A percentile compares a stretch with the other conserved stretches of the same genome.
Evolutionary conservation across 2,888 invertebrate genomes (phyloP).

Genomic region (Hypercompe scribonia): DNA sequence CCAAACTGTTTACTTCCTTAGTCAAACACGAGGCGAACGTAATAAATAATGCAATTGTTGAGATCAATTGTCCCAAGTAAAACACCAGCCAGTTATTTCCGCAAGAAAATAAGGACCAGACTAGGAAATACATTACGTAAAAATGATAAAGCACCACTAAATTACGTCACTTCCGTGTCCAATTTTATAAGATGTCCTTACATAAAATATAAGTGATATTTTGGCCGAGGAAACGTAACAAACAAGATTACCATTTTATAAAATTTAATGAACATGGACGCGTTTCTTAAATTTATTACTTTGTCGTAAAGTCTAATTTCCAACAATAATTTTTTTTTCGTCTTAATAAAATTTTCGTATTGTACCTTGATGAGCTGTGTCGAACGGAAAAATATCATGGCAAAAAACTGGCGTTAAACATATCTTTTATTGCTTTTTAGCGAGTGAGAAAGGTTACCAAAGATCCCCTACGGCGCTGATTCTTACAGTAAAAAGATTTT

Average conservation of each 20-base stretch:
- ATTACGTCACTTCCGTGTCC: conserved; percentile 53
- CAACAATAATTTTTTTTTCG: neutral
- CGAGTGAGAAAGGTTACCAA: no score
- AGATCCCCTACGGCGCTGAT: no score
- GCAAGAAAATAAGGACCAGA: conserved; percentile 48
- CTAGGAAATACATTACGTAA: conserved; percentile 53
- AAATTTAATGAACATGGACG: conserved; percentile 57
- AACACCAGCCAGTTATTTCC: conserved; percentile 41
- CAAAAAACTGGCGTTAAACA: no score
- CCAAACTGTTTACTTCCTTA: conserved; percentile 19
- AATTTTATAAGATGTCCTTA: conserved; percentile 45
- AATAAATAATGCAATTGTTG: conserved; percentile 48
- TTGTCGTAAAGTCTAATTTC: conserved; percentile 52
- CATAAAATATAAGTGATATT: conserved; percentile 20
- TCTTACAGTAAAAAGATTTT: no score
- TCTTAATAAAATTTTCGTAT: neutral
- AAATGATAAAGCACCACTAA: conserved; percentile 62
- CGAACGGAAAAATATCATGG: no score
- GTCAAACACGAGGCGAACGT: conserved; percentile 23
- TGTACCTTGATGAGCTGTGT: no score
- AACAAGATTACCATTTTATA: conserved; percentile 35
- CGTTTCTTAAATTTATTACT: conserved; percentile 25
- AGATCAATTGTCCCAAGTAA: conserved; percentile 43
- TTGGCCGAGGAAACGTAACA: conserved; percentile 46
- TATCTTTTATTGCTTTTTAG: no score